phyloP scores from a whole-genome alignment of 1,140 invertebrate genomes.

The Brevipalpus yothersi region DNA sequence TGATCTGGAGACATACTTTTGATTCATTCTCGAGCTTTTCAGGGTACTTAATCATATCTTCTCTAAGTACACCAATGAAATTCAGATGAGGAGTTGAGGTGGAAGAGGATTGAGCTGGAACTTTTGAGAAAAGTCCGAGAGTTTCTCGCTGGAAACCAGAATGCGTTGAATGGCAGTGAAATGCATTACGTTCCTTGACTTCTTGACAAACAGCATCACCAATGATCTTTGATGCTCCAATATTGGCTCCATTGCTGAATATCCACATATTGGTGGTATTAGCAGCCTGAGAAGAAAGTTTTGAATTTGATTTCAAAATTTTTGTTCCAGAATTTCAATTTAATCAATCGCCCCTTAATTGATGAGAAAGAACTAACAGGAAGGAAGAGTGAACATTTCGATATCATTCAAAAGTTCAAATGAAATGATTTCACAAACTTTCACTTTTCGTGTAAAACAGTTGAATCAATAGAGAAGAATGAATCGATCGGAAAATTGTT shows the following conservation, averaged over 20 bases:
- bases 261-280: conserved; percentile 24
- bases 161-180: too few species aligned
- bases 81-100: conserved; percentile 2
- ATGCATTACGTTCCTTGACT: neutral
- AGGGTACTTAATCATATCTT: neutral
- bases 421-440: too few species aligned
- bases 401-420: too few species aligned
- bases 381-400: too few species aligned
- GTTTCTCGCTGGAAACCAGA: too few species aligned
- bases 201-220: conserved; percentile 16
- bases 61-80: conserved; percentile 7
- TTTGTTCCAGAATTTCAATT: neutral
- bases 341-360: too few species aligned
- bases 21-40: neutral
- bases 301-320: neutral
- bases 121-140: neutral
- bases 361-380: too few species aligned
- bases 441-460: too few species aligned
- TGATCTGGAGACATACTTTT: neutral
- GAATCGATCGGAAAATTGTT: too few species aligned
- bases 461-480: too few species aligned
- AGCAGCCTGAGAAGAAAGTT: conserved; percentile 12
- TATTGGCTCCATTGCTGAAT: conserved; percentile 21
- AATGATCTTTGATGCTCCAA: conserved; percentile 19
- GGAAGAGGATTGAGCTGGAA: neutral